Evolutionary conservation across 2,113 vertebrate genomes (phyloP).

Genomic region (Irena cyanogastra): DNA sequence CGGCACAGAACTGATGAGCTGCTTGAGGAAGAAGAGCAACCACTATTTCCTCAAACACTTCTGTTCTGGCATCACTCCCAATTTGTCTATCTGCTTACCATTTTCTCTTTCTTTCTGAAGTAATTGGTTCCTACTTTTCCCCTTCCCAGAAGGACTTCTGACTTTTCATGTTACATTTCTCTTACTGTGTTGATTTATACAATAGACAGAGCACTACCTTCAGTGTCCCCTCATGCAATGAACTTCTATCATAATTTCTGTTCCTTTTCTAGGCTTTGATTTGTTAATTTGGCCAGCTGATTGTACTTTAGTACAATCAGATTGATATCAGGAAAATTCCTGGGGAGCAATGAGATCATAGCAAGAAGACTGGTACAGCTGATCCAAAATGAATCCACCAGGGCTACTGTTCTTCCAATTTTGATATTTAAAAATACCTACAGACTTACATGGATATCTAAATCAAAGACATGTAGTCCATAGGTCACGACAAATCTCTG

Average conservation of each 20-base stretch:
- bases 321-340: not conserved
- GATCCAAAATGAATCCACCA: not conserved
- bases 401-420: not conserved
- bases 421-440: not conserved
- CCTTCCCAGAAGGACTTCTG: not conserved
- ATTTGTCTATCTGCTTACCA: not conserved
- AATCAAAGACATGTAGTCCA: not conserved
- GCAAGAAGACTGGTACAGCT: not conserved
- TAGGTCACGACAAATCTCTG: not conserved
- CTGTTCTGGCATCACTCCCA: not conserved
- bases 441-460: not conserved
- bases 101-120: not conserved
- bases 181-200: not conserved
- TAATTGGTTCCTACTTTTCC: not conserved
- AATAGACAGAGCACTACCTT: not conserved
- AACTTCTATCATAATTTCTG: not conserved
- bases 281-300: not conserved
- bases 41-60: not conserved
- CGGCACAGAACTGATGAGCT: not conserved
- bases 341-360: not conserved
- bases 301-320: not conserved
- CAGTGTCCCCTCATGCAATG: not conserved
- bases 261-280: not conserved
- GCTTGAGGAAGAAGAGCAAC: not conserved
- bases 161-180: not conserved